Evolutionary conservation across 92 coral and sea anemone species (phyloP).

Genomic region (Epizoanthus stellaris): DNA sequence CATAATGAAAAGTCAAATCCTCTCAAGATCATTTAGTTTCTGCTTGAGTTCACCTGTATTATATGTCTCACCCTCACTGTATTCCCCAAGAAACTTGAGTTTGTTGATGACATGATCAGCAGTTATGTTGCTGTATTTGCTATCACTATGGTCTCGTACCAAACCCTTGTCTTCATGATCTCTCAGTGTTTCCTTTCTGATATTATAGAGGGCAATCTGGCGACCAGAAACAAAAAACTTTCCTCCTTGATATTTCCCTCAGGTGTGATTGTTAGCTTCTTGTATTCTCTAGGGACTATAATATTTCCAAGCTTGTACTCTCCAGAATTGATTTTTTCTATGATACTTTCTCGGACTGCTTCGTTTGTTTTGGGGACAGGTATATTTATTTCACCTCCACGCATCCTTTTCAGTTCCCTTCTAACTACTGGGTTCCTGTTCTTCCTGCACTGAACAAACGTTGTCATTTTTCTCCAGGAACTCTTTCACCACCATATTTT

Average conservation of each 20-base stretch:
- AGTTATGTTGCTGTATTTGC: constrained; percentile 18
- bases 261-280: not conserved
- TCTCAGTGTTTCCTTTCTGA: not conserved
- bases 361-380: constrained; percentile 18
- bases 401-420: no score
- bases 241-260: not conserved
- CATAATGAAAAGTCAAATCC: constrained; percentile 30
- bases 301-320: constrained; percentile 23
- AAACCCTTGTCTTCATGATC: constrained; percentile 29
- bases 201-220: constrained; percentile 27
- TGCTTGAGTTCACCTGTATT: not conserved
- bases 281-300: not conserved
- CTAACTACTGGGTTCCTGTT: no score
- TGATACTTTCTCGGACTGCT: not conserved
- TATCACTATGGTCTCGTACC: constrained; percentile 41
- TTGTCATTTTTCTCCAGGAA: no score
- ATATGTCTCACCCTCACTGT: not conserved
- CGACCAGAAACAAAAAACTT: constrained; percentile 17
- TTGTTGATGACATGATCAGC: not conserved
- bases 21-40: constrained; percentile 17
- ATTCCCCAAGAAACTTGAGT: constrained; percentile 28
- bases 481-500: no score
- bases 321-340: no score
- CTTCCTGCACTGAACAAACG: no score
- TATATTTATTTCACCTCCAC: not conserved